Percentiles rank a stretch among this genome's conserved stretches.
phyloP scores from a whole-genome alignment of 2,113 vertebrate species.

The Paracanthobrama guichenoti region DNA sequence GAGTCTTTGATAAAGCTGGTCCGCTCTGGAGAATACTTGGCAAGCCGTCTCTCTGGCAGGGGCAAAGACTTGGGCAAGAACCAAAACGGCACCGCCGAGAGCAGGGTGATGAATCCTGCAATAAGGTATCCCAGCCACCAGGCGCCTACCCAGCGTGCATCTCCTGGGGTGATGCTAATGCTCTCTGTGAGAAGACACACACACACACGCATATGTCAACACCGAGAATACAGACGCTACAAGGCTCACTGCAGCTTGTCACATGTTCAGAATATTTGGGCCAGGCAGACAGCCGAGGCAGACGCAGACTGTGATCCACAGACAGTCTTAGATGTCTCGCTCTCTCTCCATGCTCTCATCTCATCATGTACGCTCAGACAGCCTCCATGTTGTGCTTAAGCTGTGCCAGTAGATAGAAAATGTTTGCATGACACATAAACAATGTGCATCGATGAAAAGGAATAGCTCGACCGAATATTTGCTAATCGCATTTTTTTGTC shows the following conservation, averaged over 20 bases:
- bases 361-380: neutral
- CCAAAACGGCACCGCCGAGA: conserved; percentile 89
- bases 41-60: conserved; percentile 68
- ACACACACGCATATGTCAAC: neutral
- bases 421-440: neutral
- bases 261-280: conserved; percentile 45
- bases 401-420: neutral
- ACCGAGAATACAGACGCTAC: neutral
- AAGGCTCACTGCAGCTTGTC: neutral
- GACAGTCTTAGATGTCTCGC: conserved; percentile 34
- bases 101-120: conserved; percentile 80
- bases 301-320: conserved; percentile 26
- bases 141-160: conserved; percentile 91
- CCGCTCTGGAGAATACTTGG: conserved; percentile 77
- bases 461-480: neutral
- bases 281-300: conserved; percentile 7
- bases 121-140: conserved; percentile 98
- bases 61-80: conserved; percentile 87
- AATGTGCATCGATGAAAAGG: neutral
- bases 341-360: neutral
- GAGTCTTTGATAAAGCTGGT: conserved; percentile 82
- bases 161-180: conserved; percentile 81
- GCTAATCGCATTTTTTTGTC: neutral
- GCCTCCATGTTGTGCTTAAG: neutral
- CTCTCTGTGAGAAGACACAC: conserved; percentile 70